A percentile compares a stretch with the other conserved stretches of the same genome.
These are phyloP conservation scores for Syngnathus typhle DNA, from an alignment of 2,113 vertebrate genomes.

Conservation along the genomic window DNA sequence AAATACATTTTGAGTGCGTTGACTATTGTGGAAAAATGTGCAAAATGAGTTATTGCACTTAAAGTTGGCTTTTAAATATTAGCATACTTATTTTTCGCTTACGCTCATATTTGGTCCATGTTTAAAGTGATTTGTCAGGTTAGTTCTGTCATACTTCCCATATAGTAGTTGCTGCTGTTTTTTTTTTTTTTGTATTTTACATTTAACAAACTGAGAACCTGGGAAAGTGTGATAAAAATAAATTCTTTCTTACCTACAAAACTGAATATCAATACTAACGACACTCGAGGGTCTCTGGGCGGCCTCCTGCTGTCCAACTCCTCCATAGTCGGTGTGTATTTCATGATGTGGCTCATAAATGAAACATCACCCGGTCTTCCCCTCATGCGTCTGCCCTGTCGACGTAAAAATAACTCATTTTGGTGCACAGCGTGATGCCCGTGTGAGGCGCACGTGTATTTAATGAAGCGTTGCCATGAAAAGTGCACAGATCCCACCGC, in stretches of 20 bases:
- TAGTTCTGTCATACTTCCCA: background rate
- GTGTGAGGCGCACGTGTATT: slow-evolving; percentile 44
- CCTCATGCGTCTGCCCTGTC: slow-evolving; percentile 44
- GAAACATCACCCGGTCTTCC: slow-evolving; percentile 63
- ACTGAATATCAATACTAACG: background rate
- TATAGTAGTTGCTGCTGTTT: background rate
- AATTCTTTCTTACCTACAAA: slow-evolving; percentile 24
- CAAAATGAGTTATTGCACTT: too few species aligned
- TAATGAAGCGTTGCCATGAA: slow-evolving; percentile 58
- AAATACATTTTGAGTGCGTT: too few species aligned
- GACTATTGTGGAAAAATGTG: too few species aligned
- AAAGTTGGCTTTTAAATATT: too few species aligned
- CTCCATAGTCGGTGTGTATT: slow-evolving; percentile 35
- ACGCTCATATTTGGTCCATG: too few species aligned
- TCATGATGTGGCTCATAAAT: slow-evolving; percentile 59
- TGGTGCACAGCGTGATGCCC: slow-evolving; percentile 40
- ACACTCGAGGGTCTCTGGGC: slow-evolving; percentile 21
- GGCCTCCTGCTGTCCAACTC: slow-evolving; percentile 26
- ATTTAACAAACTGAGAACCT: background rate
- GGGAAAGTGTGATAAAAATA: background rate
- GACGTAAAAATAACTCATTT: slow-evolving; percentile 60
- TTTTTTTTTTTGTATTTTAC: background rate
- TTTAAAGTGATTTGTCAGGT: background rate
- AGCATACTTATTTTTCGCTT: too few species aligned
- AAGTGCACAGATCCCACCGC: slow-evolving; percentile 44